Conservation (phyloP, 2,797 vertebrate species). For the Eutrigla gurnardus region DNA sequence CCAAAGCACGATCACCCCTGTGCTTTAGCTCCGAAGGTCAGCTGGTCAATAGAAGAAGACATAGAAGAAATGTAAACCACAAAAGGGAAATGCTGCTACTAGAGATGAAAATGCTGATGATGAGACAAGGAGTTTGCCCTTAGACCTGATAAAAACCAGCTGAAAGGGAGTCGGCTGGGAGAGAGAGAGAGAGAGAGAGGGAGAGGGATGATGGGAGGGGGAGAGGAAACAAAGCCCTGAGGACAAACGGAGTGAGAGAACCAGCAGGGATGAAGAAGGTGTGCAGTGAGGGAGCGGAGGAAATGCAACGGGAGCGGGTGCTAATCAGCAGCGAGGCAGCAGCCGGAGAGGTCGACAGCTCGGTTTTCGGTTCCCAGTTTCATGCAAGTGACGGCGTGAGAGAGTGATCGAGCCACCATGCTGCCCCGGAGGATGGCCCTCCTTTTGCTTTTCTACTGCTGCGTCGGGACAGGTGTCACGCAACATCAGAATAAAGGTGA, state of each 20-base stretch:
- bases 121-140: neutral
- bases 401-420: slow-evolving; percentile 43
- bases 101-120: neutral
- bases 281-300: neutral
- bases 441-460: slow-evolving; percentile 57
- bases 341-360: neutral
- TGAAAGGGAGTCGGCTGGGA: slow-evolving; percentile 32
- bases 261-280: slow-evolving; percentile 16
- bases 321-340: neutral
- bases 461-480: slow-evolving; percentile 32
- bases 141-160: slow-evolving; percentile 57
- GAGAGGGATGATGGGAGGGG: slow-evolving; percentile 22
- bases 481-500: slow-evolving; percentile 52
- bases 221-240: slow-evolving; percentile 19
- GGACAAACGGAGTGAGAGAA: slow-evolving; percentile 11
- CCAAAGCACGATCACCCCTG: too few species aligned
- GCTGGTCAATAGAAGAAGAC: too few species aligned
- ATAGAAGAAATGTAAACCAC: neutral
- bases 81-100: neutral
- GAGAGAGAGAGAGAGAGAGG: slow-evolving; percentile 12
- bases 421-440: slow-evolving; percentile 47
- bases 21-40: too few species aligned
- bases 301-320: slow-evolving; percentile 7
- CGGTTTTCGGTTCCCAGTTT: neutral
- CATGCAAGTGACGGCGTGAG: neutral